Evolutionary conservation across 1,140 invertebrate species (phyloP).

Genomic region (Choristoneura fumiferana): DNA sequence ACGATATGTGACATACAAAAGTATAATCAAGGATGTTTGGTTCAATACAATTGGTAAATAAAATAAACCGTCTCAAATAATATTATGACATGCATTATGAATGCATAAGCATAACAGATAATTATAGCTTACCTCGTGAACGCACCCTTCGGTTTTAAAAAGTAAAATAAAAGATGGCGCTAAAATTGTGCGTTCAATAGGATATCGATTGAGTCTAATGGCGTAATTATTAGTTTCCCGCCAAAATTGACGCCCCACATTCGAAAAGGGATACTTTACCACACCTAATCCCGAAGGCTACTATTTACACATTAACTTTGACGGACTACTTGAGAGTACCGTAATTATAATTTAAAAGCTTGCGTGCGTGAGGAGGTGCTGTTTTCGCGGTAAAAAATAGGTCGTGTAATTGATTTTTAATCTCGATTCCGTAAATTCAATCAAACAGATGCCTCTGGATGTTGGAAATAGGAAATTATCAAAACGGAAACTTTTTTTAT

Average conservation of each 20-base stretch:
- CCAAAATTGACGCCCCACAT: constrained; percentile 67
- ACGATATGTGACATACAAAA: background rate
- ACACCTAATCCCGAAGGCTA: constrained; percentile 51
- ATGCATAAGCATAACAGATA: constrained; percentile 32
- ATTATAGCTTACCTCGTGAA: constrained; percentile 27
- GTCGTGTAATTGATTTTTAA: constrained; percentile 60
- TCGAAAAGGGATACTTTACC: constrained; percentile 50
- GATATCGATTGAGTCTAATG: constrained; percentile 65
- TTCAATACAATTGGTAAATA: too few species aligned
- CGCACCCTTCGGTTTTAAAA: constrained; percentile 24
- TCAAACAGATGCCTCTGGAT: constrained; percentile 13
- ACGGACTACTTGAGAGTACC: constrained; percentile 65
- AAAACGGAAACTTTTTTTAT: background rate
- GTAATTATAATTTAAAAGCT: constrained; percentile 65
- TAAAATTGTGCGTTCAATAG: constrained; percentile 32
- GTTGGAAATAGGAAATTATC: background rate
- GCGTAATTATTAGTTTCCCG: constrained; percentile 63
- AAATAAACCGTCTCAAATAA: constrained; percentile 16
- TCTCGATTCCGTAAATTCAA: constrained; percentile 30
- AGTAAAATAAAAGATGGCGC: constrained; percentile 27
- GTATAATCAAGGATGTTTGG: too few species aligned
- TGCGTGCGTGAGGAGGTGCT: constrained; percentile 48
- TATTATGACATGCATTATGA: constrained; percentile 32
- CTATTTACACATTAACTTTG: constrained; percentile 76
- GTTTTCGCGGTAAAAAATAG: constrained; percentile 50